Conservation (phyloP, 1,140 invertebrate genomes). For the Apis dorsata region DNA sequence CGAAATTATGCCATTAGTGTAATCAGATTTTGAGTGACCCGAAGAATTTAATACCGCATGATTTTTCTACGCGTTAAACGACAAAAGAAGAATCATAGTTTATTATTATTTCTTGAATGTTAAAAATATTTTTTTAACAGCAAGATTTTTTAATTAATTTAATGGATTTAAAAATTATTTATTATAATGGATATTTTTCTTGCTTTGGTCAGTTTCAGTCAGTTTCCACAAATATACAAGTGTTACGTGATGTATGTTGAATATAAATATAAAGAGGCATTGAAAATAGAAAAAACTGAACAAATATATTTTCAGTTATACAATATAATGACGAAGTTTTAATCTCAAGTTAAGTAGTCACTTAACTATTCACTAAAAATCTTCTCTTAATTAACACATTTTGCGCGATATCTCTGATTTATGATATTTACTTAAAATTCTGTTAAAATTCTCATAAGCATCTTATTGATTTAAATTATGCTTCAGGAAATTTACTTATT, state of each 20-base stretch:
- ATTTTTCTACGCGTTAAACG: slow-evolving; percentile 1
- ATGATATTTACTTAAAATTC: background rate
- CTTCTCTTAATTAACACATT: background rate
- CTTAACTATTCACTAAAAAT: background rate
- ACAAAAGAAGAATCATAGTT: background rate
- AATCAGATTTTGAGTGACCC: slow-evolving; percentile 73
- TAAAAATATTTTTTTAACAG: too few species aligned
- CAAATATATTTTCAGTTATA: background rate
- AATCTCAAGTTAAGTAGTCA: background rate
- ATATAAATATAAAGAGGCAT: background rate
- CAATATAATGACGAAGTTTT: background rate
- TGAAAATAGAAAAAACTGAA: background rate
- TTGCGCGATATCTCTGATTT: background rate
- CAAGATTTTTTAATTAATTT: too few species aligned
- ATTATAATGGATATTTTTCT: too few species aligned
- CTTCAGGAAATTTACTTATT: background rate
- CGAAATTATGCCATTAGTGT: slow-evolving; percentile 74
- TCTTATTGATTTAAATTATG: background rate
- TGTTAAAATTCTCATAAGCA: background rate
- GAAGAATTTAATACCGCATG: slow-evolving; percentile 49
- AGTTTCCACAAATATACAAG: too few species aligned
- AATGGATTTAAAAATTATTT: too few species aligned
- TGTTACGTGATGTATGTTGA: too few species aligned
- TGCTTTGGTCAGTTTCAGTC: too few species aligned
- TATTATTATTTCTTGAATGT: background rate